phyloP scores from a whole-genome alignment of 2,113 vertebrate species.

The Phasianus colchicus region DNA sequence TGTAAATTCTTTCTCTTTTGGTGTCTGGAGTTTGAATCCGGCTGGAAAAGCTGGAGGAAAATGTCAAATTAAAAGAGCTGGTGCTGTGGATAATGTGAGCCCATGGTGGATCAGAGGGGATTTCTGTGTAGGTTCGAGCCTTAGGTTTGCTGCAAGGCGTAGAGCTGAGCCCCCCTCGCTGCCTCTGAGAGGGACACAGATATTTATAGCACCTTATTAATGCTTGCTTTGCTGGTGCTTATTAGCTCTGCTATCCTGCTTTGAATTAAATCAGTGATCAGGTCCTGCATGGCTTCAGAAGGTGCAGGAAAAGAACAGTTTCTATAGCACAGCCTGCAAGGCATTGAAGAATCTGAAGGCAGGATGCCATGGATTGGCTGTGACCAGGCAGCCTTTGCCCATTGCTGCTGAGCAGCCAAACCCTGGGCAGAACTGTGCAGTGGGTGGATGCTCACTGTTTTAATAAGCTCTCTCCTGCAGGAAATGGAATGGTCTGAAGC shows the following conservation, averaged over 20 bases:
- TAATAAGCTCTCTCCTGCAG: not conserved
- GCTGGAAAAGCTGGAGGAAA: slow-evolving; percentile 18
- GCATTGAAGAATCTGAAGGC: accelerated
- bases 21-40: not conserved
- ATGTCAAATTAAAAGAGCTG: slow-evolving; percentile 20
- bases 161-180: not conserved
- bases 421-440: not conserved
- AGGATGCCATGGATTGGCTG: not conserved
- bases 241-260: not conserved
- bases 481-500: not conserved
- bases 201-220: slow-evolving; percentile 41
- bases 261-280: not conserved
- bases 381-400: not conserved
- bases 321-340: accelerated
- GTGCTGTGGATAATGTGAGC: not conserved
- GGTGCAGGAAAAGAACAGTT: not conserved
- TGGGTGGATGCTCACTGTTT: not conserved
- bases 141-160: not conserved
- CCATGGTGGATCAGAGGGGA: not conserved
- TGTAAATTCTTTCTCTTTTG: slow-evolving; percentile 35
- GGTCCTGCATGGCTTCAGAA: not conserved
- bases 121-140: not conserved
- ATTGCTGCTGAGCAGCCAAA: accelerated
- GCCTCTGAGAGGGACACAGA: not conserved
- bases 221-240: slow-evolving; percentile 21